Evolutionary conservation across 2,888 invertebrate species (phyloP), one percentile per base, ranked within the genome.

Genomic region (Platypus cylindrus): DNA sequence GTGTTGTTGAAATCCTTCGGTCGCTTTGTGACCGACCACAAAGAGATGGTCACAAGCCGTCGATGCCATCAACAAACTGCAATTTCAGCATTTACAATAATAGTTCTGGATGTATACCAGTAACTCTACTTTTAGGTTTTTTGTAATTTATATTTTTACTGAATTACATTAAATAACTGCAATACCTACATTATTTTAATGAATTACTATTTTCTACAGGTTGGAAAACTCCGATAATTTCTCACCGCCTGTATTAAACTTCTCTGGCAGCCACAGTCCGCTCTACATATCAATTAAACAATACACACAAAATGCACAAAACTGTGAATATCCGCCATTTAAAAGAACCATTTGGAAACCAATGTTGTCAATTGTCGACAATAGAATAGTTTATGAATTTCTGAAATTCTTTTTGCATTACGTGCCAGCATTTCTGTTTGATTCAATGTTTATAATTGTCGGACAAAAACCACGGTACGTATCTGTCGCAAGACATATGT

Each of bases 301-400:
- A 12, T 50, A 46, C 32, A 28, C 39, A 11, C 27, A 41, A 17
- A 28, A 18, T n/a, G 40, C 37, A 17, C 41, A 20, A 7, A 40
- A 35, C 5, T 27, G 40, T 5, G 44, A 47, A 31, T 47, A 36
- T 26, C 32, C 38, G 3, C 47, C 47, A 1, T 50, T 50, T 25
- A 48, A 46, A 28, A 46, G 39, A 36, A 47, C 49, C 3, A 39
- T 50, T 29, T 50, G 50, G 50, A 40, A 40, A 28, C 49, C 48
- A 25, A 44, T 45, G 40, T 30, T 50, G n/a, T 37, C 39, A 22
- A 38, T 49, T 15, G 28, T 46, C 2, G 27, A 48, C 17, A 47
- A 40, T 18, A 41, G 41, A 38, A 40, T 35, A 11, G 15, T 27
- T 3, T 48, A 43, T 22, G 5, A 29, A 3, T 13, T 41, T 3